Percentiles rank a stretch among this genome's conserved stretches.
phyloP scores from a whole-genome alignment of 2,888 invertebrate genomes.

The Tiliacea aurago region DNA sequence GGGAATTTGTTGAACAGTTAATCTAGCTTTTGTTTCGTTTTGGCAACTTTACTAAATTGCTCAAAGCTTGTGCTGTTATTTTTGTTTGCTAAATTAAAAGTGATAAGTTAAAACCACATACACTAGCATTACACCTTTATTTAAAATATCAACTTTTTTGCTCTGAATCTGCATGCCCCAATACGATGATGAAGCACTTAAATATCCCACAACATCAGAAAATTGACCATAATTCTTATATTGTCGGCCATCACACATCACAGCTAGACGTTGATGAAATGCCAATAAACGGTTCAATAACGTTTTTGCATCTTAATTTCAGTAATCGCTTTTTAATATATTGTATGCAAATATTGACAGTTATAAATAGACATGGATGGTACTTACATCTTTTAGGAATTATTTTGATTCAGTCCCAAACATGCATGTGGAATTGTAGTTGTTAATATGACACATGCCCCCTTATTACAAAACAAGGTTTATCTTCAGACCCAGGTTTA shows the following conservation, averaged over 20 bases:
- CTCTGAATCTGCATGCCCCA: conserved; percentile 32
- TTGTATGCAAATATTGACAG: conserved; percentile 6
- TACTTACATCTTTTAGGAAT: neutral
- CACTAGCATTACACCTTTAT: conserved; percentile 18
- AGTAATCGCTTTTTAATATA: conserved; percentile 46
- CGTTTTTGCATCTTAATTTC: conserved; percentile 57
- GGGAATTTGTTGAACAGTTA: conserved; percentile 1
- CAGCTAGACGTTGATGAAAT: conserved; percentile 66
- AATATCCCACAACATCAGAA: conserved; percentile 46
- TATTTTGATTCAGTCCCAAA: neutral
- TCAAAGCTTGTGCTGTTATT: conserved; percentile 1
- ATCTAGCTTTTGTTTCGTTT: conserved; percentile 13
- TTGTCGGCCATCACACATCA: conserved; percentile 50
- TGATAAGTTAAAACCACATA: conserved; percentile 6
- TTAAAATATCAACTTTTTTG: conserved; percentile 29
- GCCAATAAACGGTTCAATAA: conserved; percentile 57
- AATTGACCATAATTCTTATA: conserved; percentile 65
- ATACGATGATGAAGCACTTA: conserved; percentile 51
- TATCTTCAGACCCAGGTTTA: no score
- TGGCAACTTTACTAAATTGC: conserved; percentile 4
- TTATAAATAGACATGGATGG: conserved; percentile 14
- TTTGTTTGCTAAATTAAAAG: neutral
- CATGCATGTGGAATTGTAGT: neutral
- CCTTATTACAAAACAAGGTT: no score
- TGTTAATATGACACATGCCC: neutral